Evolutionary conservation across 2,797 vertebrate species (phyloP).

Genomic region (Microctenopoma lineatum): DNA sequence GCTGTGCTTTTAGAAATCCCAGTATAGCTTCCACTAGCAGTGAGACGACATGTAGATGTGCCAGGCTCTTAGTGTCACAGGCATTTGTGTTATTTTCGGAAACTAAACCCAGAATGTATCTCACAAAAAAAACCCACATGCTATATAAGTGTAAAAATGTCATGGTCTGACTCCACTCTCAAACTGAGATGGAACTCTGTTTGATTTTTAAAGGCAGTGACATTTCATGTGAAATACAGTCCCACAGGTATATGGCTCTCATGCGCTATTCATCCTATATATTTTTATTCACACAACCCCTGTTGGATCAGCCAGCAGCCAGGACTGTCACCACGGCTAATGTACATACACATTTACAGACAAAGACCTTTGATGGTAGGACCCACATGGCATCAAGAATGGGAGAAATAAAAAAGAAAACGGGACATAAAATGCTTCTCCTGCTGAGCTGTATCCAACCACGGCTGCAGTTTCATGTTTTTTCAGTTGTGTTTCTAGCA

Average conservation of each 20-base stretch:
- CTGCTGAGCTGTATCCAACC: slow-evolving; percentile 14
- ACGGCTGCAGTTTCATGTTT: slow-evolving; percentile 20
- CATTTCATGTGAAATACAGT: slow-evolving; percentile 23
- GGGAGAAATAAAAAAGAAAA: not conserved
- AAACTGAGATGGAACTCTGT: not conserved
- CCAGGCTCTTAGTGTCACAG: not conserved
- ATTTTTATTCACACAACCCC: slow-evolving; percentile 24
- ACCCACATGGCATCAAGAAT: slow-evolving; percentile 16
- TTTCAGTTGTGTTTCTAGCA: slow-evolving; percentile 38
- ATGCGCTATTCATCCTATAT: slow-evolving; percentile 41
- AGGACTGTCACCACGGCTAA: slow-evolving; percentile 24
- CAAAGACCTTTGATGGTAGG: slow-evolving; percentile 23
- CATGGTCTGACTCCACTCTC: not conserved
- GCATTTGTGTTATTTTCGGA: not conserved
- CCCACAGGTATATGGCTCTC: slow-evolving; percentile 16
- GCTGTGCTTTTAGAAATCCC: not conserved
- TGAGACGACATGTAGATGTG: not conserved
- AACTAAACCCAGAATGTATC: not conserved
- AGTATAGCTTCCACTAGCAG: not conserved
- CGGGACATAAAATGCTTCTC: slow-evolving; percentile 21
- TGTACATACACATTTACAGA: slow-evolving; percentile 27
- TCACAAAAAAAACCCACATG: not conserved
- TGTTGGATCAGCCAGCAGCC: slow-evolving; percentile 22
- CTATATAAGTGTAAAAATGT: not conserved
- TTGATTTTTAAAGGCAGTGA: slow-evolving; percentile 34